Conservation (phyloP, 2,888 invertebrate species). For the Unio delphinus region DNA sequence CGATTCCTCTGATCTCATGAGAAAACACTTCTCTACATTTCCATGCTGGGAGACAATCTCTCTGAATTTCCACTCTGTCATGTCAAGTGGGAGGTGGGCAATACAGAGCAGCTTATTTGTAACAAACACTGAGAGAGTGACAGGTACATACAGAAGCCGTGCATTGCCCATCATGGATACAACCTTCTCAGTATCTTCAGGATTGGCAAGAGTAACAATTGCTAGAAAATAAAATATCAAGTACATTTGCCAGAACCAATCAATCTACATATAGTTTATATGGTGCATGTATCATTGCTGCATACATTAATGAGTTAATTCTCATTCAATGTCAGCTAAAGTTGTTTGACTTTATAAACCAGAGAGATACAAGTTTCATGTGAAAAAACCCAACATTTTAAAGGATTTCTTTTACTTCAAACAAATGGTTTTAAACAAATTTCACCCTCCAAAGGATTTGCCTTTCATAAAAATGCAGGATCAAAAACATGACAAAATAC, state of each 20-base stretch:
- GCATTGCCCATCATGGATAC: constrained; percentile 47
- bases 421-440: too few species aligned
- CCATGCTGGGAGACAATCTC: constrained; percentile 73
- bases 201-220: constrained; percentile 57
- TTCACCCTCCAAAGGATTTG: too few species aligned
- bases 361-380: too few species aligned
- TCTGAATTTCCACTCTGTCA: constrained; percentile 72
- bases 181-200: constrained; percentile 54
- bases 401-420: too few species aligned
- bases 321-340: too few species aligned
- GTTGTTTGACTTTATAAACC: too few species aligned
- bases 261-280: neutral
- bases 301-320: too few species aligned
- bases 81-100: constrained; percentile 72
- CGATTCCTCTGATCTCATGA: constrained; percentile 72
- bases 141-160: constrained; percentile 51
- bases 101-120: constrained; percentile 74
- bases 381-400: too few species aligned
- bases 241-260: neutral
- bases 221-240: constrained; percentile 41
- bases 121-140: constrained; percentile 71
- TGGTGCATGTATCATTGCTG: too few species aligned
- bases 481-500: too few species aligned
- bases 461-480: too few species aligned
- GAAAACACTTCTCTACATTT: constrained; percentile 72